Evolutionary conservation across 2,888 invertebrate genomes (phyloP), one percentile per base, ranked within the genome.

Genomic region (Noctua fimbriata): DNA sequence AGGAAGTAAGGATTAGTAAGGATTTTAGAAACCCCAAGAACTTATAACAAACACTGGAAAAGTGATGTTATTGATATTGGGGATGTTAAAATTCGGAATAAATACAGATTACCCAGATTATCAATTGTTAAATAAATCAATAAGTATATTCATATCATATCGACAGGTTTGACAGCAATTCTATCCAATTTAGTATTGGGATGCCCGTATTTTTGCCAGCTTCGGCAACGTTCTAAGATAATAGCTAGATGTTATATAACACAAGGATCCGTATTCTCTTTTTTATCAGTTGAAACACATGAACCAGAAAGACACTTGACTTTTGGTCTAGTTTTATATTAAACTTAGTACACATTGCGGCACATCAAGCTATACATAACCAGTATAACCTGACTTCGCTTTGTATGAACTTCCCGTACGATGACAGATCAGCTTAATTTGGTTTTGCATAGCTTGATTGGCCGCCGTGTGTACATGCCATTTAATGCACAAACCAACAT

Each of bases 181-280:
- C 24, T 69, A 24, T 69, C 47, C 12, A 28, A 66, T 21, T 32
- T 44, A 55, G n/a, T 32, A 41, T 65, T 49, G 36, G 28, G 21
- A 58, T 80, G 44, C n/a, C 24, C 24, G 14, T 28, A 36, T 28
- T 36, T 28, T 74, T 28, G 24, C 55, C n/a, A 36, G n/a, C 49
- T 49, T 28, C 47, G 44, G 9, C 47, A 49, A 47, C 12, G 18
- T 28, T 70, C 24, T 32, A 14, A 66, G 24, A 41, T 41, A 24
- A 41, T 41, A 24, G 18, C 7, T 24, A 16, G 21, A 69, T 32
- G 36, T 81, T 70, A 75, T n/a, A 47, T 70, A 81, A 81, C 63
- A 58, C 65, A 32, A 14, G 32, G 10, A 66, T 71, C 55, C 36
- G 6, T 69, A 69, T 75, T 55, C 9, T n/a, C 7, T 32, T 41